phyloP scores from a whole-genome alignment of 2,888 invertebrate species.

The Ornithoptera priamus region DNA sequence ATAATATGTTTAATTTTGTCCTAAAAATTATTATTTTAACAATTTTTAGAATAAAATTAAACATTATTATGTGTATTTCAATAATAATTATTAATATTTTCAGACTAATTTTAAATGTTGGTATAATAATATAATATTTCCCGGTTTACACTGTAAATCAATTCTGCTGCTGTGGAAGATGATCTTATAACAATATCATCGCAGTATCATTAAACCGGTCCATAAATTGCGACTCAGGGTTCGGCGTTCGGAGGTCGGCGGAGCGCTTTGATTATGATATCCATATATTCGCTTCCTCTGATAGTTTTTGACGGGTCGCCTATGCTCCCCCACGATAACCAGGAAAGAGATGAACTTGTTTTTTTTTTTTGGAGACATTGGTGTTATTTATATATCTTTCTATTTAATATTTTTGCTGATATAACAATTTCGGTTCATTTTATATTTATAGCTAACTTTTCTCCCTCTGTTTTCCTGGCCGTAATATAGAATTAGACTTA shows the following conservation, averaged over 20 bases:
- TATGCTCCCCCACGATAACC: constrained; percentile 56
- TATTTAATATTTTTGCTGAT: neutral
- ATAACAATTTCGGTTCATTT: no score
- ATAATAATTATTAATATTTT: no score
- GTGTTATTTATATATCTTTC: neutral
- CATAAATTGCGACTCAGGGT: constrained; percentile 31
- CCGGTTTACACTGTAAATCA: neutral
- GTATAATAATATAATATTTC: neutral
- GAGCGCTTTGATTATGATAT: constrained; percentile 53
- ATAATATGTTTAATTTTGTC: no score
- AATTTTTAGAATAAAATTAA: no score
- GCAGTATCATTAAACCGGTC: constrained; percentile 18
- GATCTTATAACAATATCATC: constrained; percentile 20
- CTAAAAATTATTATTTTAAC: no score
- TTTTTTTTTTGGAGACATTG: constrained; percentile 2
- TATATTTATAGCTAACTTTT: no score
- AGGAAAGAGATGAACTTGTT: constrained; percentile 53
- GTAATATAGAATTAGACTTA: no score
- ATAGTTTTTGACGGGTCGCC: constrained; percentile 67
- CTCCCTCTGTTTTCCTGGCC: no score
- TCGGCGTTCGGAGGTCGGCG: constrained; percentile 34
- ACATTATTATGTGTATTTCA: no score
- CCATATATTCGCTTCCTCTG: constrained; percentile 60
- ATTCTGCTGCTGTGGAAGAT: constrained; percentile 1
- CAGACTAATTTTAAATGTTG: no score